Evolutionary conservation across 2,797 vertebrate species (phyloP), one percentile per base, ranked within the genome.

Genomic region (Apodemus agrarius): DNA sequence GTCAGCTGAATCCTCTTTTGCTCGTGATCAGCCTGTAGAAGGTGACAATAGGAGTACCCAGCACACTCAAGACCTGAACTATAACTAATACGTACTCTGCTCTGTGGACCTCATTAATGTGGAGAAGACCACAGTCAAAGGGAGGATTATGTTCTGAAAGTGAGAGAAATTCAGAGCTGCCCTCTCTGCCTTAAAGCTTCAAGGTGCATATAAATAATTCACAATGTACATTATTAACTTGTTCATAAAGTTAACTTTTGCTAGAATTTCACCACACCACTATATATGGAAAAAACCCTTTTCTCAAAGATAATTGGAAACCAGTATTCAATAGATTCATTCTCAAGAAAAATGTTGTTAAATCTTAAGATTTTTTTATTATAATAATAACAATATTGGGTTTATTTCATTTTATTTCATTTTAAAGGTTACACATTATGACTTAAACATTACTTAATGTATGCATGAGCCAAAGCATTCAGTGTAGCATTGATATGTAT

Each of bases 201-300:
- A 93, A 85, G 92, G 91, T 95, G 9, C 83, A 61, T 82, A 96
- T 97, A 97, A 97, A 98, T 98, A 97, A 97, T 97, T 97, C 96
- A 98, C 95, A 95, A 67, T n/a, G 3, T 74, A 94, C 85, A 96
- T 97, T 97, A 97, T 97, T 90, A 97, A 95, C 88, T 97, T 97
- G 89, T 92, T 96, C 90, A 93, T 96, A 93, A 97, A 98, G 95
- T 96, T 95, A 95, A 96, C 96, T 97, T 96, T 94, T 74, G 54
- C 80, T 94, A 85, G 94, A 96, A 97, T 95, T 94, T 40, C 31
- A 95, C 54, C 19, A 49, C 46, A 19, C 54, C 14, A 40, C 1
- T 78, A 93, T 74, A 81, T 96, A 95, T 87, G 57, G 75, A 63
- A 65, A 92, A 82, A 90, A 57, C 74, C 1, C 59, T 88, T 96